These are phyloP conservation scores for Pimpla rufipes DNA, from an alignment of 2,888 invertebrate genomes.

Conservation along the genomic window DNA sequence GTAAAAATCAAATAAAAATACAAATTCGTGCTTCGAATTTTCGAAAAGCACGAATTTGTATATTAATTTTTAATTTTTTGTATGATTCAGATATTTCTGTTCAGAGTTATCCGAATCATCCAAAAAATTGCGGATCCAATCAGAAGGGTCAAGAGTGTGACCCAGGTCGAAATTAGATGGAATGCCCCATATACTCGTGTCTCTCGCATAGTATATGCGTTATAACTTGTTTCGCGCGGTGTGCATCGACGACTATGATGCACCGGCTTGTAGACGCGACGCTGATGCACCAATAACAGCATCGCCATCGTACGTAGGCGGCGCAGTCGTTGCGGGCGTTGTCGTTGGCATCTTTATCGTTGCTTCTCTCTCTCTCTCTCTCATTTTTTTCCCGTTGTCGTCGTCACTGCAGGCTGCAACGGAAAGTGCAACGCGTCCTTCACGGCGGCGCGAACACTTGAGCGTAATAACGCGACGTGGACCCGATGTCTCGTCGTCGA, in stretches of 20 bases:
- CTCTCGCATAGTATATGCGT: neutral
- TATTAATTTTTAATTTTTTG: no score
- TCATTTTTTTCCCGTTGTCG: neutral
- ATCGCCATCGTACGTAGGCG: slow-evolving; percentile 13
- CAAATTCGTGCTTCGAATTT: no score
- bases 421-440: slow-evolving; percentile 40
- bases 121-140: no score
- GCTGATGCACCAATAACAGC: neutral
- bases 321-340: slow-evolving; percentile 44
- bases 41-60: no score
- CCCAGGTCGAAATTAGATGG: no score
- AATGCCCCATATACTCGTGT: no score
- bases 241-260: slow-evolving; percentile 5
- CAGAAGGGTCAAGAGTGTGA: no score
- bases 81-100: no score
- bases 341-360: slow-evolving; percentile 36
- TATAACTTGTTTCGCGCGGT: neutral
- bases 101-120: no score
- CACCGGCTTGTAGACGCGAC: neutral
- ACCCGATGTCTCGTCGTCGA: slow-evolving; percentile 10
- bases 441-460: slow-evolving; percentile 36
- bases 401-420: slow-evolving; percentile 1
- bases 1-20: no score
- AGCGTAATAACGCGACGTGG: slow-evolving; percentile 12
- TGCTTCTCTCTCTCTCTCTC: no score